These are phyloP conservation scores for Uropsilus gracilis DNA, from an alignment of 2,113 vertebrate species.

Conservation along the genomic window DNA sequence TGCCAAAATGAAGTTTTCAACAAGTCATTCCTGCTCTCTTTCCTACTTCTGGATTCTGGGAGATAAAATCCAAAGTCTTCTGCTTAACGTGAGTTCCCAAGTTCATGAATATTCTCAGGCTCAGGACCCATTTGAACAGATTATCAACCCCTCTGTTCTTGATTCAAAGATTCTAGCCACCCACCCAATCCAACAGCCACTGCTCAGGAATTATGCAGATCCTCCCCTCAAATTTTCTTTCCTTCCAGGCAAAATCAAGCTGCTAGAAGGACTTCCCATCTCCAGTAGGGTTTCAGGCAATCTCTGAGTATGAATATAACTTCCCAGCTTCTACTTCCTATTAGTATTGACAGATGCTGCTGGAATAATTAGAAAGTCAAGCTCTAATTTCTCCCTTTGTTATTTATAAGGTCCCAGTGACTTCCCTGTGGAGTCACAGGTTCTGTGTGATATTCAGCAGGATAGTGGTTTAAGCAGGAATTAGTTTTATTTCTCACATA, in stretches of 20 bases:
- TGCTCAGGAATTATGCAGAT: not conserved
- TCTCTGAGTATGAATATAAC: not conserved
- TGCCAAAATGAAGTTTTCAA: not conserved
- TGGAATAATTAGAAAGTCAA: conserved; percentile 1
- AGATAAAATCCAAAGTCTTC: not conserved
- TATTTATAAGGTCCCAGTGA: not conserved
- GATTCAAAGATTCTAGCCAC: not conserved
- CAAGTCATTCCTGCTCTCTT: not conserved
- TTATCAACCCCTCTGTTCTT: not conserved
- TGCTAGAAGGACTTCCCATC: not conserved
- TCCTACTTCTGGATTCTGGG: not conserved
- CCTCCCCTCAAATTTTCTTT: not conserved
- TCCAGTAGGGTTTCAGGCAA: not conserved
- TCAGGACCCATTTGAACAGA: not conserved
- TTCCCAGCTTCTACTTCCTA: not conserved
- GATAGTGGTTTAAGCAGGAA: not conserved
- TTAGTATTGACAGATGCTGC: not conserved
- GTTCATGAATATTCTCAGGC: not conserved
- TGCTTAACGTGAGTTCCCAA: not conserved
- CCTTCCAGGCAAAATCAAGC: not conserved
- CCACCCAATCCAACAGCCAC: not conserved
- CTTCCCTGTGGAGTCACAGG: not conserved
- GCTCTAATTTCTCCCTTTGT: not conserved
- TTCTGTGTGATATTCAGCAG: not conserved
- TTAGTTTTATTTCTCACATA: not conserved